Evolutionary conservation across 2,797 vertebrate genomes (phyloP).

Genomic region (Hypotaenidia okinawae): DNA sequence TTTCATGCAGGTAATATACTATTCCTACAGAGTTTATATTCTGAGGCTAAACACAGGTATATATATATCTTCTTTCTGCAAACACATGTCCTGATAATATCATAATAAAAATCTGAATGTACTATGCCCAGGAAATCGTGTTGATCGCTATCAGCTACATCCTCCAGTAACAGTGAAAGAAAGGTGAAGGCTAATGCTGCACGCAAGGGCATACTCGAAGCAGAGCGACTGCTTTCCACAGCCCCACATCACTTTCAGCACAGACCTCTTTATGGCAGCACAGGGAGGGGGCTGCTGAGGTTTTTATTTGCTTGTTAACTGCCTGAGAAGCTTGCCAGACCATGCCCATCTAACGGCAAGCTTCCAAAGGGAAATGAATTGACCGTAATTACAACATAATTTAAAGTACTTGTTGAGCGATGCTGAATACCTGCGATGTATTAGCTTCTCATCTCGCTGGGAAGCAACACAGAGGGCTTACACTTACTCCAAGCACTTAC

Average conservation of each 20-base stretch:
- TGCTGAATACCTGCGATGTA: neutral
- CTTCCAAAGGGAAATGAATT: neutral
- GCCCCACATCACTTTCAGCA: neutral
- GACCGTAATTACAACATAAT: neutral
- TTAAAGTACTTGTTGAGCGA: neutral
- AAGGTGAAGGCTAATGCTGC: slow-evolving; percentile 21
- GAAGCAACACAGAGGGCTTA: neutral
- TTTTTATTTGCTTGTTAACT: neutral
- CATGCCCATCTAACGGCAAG: neutral
- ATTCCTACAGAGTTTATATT: slow-evolving; percentile 46
- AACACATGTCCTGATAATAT: slow-evolving; percentile 64
- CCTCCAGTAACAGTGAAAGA: neutral
- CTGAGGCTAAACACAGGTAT: slow-evolving; percentile 40
- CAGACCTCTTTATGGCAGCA: neutral
- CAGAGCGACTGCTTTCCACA: neutral
- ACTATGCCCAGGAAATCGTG: slow-evolving; percentile 33
- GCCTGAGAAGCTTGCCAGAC: neutral
- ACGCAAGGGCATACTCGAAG: neutral
- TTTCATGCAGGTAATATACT: slow-evolving; percentile 68
- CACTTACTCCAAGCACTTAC: neutral
- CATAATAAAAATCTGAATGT: slow-evolving; percentile 65
- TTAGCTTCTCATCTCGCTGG: neutral
- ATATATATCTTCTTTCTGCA: slow-evolving; percentile 52
- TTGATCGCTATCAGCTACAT: slow-evolving; percentile 44
- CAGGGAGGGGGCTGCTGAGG: neutral